phyloP scores from a whole-genome alignment of 2,888 invertebrate species.

The Epiblema foenella region DNA sequence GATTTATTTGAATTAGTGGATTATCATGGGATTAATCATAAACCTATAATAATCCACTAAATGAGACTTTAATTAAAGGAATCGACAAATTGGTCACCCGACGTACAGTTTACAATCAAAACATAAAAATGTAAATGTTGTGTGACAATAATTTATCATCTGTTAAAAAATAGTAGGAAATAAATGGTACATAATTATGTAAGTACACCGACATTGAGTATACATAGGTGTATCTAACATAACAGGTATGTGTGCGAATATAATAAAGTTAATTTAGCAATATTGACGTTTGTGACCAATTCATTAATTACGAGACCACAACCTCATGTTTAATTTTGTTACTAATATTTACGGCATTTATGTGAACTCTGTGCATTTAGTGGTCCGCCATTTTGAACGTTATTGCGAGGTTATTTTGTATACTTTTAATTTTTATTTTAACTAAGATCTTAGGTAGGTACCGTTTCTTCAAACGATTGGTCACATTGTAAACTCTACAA shows the following conservation, averaged over 20 bases:
- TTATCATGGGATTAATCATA: not conserved
- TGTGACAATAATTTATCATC: not conserved
- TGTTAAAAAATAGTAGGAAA: not conserved
- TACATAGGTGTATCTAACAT: not conserved
- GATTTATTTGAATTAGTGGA: not conserved
- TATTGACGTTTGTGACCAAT: not conserved
- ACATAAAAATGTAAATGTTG: too few species aligned
- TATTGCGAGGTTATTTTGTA: not conserved
- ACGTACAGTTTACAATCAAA: too few species aligned
- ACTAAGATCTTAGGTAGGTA: too few species aligned
- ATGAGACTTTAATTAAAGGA: not conserved
- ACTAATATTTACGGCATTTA: conserved; percentile 36
- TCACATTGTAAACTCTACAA: too few species aligned
- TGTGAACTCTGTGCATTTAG: not conserved
- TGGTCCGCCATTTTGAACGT: not conserved
- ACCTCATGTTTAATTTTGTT: not conserved
- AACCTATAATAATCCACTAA: not conserved
- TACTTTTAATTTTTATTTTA: too few species aligned
- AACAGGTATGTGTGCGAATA: too few species aligned
- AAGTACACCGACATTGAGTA: not conserved
- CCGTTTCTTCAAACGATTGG: too few species aligned
- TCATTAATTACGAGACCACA: not conserved
- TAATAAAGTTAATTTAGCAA: not conserved
- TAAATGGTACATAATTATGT: not conserved
- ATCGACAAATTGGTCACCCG: too few species aligned